phyloP scores from a whole-genome alignment of 2,888 invertebrate genomes.

The Euspilapteryx auroguttella region DNA sequence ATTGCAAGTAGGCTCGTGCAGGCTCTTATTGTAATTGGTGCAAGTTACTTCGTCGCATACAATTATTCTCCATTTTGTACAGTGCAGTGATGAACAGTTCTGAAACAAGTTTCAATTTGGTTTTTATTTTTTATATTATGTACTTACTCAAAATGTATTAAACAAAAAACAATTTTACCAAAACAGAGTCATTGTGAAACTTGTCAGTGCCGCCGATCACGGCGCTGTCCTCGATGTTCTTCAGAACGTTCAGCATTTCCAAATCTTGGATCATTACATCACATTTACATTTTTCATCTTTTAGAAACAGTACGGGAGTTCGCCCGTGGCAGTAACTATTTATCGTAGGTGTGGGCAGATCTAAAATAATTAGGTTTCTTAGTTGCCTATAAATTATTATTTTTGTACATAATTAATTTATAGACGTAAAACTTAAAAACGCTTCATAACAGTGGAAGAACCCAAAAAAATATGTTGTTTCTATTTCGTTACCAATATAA shows the following conservation, averaged over 20 bases:
- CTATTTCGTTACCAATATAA: constrained; percentile 23
- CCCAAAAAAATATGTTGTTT: too few species aligned
- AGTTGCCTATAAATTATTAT: too few species aligned
- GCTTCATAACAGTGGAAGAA: too few species aligned
- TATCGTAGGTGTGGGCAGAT: constrained; percentile 23
- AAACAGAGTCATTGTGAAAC: constrained; percentile 19
- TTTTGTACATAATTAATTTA: too few species aligned
- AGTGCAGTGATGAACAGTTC: constrained; percentile 36
- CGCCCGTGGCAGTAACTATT: constrained; percentile 34
- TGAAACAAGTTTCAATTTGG: too few species aligned
- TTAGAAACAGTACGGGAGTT: constrained; percentile 26
- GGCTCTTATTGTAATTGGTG: constrained; percentile 20
- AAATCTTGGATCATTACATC: constrained; percentile 30
- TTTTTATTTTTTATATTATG: too few species aligned
- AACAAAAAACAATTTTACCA: too few species aligned
- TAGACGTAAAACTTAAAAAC: too few species aligned
- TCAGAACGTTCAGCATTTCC: constrained; percentile 33
- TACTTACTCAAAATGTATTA: too few species aligned
- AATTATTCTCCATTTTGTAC: constrained; percentile 32
- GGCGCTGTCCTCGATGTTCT: constrained; percentile 18
- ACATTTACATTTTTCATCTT: constrained; percentile 24
- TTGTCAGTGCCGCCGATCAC: constrained; percentile 26
- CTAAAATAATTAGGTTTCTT: too few species aligned
- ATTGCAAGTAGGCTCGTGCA: constrained; percentile 29
- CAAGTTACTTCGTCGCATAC: constrained; percentile 24